Evolutionary conservation across 1,140 invertebrate species (phyloP).

Genomic region (Drosophila parvula): DNA sequence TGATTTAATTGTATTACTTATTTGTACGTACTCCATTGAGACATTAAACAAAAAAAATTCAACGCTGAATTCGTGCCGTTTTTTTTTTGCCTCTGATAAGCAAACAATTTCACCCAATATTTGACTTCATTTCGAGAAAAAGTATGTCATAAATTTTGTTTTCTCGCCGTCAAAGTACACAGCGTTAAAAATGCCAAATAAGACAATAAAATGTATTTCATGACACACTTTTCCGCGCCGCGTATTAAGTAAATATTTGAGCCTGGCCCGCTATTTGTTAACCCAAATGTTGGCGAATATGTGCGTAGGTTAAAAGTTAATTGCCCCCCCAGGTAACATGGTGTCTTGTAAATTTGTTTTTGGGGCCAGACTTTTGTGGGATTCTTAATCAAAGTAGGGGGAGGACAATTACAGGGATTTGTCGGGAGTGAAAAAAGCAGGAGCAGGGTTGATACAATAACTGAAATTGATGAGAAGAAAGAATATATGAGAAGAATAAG

Average conservation of each 20-base stretch:
- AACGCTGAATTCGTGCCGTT: constrained; percentile 9
- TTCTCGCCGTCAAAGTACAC: constrained; percentile 36
- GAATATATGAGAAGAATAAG: not conserved
- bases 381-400: not conserved
- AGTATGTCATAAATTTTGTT: constrained; percentile 60
- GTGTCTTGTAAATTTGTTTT: constrained; percentile 13
- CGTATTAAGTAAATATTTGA: constrained; percentile 59
- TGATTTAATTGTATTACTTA: constrained; percentile 12
- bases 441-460: not conserved
- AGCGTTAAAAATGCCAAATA: constrained; percentile 46
- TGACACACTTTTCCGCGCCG: constrained; percentile 51
- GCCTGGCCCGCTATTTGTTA: constrained; percentile 31
- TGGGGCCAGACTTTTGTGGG: not conserved
- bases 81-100: constrained; percentile 26
- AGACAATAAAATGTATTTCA: constrained; percentile 62
- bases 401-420: not conserved
- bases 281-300: constrained; percentile 29
- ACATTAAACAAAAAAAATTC: constrained; percentile 14
- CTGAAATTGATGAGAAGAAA: too few relatives aligned
- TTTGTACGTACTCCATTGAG: constrained; percentile 19
- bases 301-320: constrained; percentile 27
- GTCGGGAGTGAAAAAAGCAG: too few relatives aligned
- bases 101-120: constrained; percentile 58
- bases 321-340: constrained; percentile 2
- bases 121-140: constrained; percentile 50